Conservation (phyloP, 2,113 vertebrate species). For the Grammomys dolichurus region DNA sequence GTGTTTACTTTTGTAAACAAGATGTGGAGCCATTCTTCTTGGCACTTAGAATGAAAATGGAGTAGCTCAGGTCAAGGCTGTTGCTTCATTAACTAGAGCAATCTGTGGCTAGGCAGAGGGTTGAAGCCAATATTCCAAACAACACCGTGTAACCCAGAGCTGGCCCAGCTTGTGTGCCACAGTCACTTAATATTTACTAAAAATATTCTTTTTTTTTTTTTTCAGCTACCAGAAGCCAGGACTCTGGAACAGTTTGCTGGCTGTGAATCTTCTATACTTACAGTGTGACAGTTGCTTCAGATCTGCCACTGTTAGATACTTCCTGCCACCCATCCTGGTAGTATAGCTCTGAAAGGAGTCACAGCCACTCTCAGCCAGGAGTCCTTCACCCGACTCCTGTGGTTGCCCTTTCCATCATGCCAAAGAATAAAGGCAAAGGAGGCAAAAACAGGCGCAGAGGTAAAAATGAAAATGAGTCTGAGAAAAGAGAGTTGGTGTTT, state of each 20-base stretch:
- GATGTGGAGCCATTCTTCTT: not conserved
- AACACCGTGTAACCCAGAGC: not conserved
- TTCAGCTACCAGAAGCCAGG: not conserved
- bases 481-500: constrained; percentile 32
- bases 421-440: constrained; percentile 76
- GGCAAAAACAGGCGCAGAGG: constrained; percentile 37
- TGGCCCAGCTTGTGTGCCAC: not conserved
- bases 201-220: not conserved
- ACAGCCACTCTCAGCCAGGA: not conserved
- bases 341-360: not conserved
- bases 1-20: not conserved
- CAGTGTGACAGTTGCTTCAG: not conserved
- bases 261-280: not conserved
- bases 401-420: not conserved
- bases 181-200: constrained; percentile 4
- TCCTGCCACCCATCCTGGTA: too few species aligned
- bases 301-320: too few species aligned
- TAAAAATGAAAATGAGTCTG: constrained; percentile 32
- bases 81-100: not conserved
- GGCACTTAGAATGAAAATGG: not conserved
- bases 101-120: not conserved
- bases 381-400: not conserved
- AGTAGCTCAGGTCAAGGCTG: not conserved
- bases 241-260: not conserved
- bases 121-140: not conserved